Percentiles rank a stretch among this genome's conserved stretches.
phyloP scores from a whole-genome alignment of 1,140 invertebrate genomes.

The Hyles vespertilio region DNA sequence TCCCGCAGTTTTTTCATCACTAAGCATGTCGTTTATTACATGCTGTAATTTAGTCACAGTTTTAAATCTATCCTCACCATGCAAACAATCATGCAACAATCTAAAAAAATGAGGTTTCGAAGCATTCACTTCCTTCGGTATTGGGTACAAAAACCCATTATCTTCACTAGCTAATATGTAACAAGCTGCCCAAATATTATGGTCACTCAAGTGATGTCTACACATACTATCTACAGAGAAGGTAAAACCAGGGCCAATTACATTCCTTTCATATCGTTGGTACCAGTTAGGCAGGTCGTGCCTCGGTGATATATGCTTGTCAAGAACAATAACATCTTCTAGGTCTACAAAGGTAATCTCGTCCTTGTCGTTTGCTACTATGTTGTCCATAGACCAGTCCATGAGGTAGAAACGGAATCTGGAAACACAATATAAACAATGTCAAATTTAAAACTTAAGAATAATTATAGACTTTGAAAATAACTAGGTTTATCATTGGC shows the following conservation, averaged over 20 bases:
- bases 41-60: conserved; percentile 53
- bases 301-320: conserved; percentile 59
- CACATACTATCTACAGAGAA: conserved; percentile 66
- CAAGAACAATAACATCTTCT: conserved; percentile 59
- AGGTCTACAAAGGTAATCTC: conserved; percentile 62
- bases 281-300: conserved; percentile 59
- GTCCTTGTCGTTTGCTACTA: conserved; percentile 62
- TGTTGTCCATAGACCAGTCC: conserved; percentile 70
- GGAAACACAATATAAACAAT: conserved; percentile 14
- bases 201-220: conserved; percentile 63
- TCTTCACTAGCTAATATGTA: conserved; percentile 58
- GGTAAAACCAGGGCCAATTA: conserved; percentile 44
- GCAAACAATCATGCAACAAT: conserved; percentile 46
- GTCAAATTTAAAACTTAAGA: too few species aligned
- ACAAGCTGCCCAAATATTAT: conserved; percentile 66
- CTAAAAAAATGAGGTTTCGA: conserved; percentile 48
- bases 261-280: conserved; percentile 48
- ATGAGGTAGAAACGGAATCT: conserved; percentile 68
- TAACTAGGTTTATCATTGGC: too few species aligned
- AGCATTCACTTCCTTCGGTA: conserved; percentile 48
- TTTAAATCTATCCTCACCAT: conserved; percentile 52
- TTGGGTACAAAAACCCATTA: conserved; percentile 50
- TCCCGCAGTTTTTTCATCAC: conserved; percentile 45
- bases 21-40: conserved; percentile 54
- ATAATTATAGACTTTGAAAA: too few species aligned